Evolutionary conservation across 2,797 vertebrate species (phyloP).

Genomic region (Knipowitschia caucasica): DNA sequence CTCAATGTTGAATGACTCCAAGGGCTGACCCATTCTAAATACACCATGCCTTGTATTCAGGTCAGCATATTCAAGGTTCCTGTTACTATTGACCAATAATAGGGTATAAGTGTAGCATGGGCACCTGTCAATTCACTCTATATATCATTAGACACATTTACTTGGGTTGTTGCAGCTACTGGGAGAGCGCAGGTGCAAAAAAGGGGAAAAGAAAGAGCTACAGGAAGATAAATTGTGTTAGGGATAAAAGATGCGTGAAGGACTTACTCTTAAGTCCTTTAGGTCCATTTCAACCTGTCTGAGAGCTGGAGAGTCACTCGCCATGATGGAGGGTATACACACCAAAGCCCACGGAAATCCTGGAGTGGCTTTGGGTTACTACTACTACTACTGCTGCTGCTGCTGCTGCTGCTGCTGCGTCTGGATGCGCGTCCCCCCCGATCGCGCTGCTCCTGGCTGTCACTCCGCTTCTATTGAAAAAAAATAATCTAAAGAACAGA

Average conservation of each 20-base stretch:
- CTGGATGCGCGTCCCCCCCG: constrained; percentile 31
- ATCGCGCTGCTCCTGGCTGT: constrained; percentile 1
- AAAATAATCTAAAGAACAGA: background rate
- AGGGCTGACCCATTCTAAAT: constrained; percentile 17
- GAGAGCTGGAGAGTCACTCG: constrained; percentile 91
- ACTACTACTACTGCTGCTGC: constrained; percentile 25
- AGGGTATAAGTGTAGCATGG: constrained; percentile 1
- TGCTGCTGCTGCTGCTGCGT: constrained; percentile 33
- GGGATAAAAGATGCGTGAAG: background rate
- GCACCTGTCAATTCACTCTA: constrained; percentile 32
- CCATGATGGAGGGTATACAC: constrained; percentile 81
- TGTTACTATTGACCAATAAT: constrained; percentile 10
- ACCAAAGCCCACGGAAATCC: constrained; percentile 42
- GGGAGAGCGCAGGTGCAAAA: constrained; percentile 53
- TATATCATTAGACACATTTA: constrained; percentile 46
- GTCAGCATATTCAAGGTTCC: constrained; percentile 51
- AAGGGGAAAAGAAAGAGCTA: constrained; percentile 2
- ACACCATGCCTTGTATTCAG: constrained; percentile 26
- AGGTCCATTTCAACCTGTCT: constrained; percentile 94
- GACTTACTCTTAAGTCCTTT: constrained; percentile 87
- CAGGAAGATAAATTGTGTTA: background rate
- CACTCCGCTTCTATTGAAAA: background rate
- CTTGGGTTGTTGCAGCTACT: constrained; percentile 34
- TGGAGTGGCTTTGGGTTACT: constrained; percentile 35
- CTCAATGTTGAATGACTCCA: constrained; percentile 19